Evolutionary conservation across 2,888 invertebrate species (phyloP).

Genomic region (Drosophila putrida): DNA sequence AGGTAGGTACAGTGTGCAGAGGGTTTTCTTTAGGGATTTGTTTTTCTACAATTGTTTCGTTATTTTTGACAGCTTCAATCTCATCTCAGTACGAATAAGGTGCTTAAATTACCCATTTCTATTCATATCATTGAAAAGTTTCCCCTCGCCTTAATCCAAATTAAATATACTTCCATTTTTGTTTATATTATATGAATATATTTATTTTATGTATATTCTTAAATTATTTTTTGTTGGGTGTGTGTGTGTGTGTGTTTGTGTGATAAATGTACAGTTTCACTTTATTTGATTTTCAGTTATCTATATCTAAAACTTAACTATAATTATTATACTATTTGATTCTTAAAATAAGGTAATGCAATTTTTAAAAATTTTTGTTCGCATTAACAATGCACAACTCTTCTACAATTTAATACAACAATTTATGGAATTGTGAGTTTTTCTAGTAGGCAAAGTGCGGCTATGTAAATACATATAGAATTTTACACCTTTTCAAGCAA

Average conservation of each 20-base stretch:
- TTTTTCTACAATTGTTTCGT: no score
- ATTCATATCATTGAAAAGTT: no score
- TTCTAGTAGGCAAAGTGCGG: constrained; percentile 77
- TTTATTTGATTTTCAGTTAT: constrained; percentile 68
- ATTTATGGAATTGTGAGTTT: constrained; percentile 62
- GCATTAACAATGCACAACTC: constrained; percentile 61
- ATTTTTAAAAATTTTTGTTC: constrained; percentile 44
- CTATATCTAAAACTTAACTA: constrained; percentile 68
- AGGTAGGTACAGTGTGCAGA: no score
- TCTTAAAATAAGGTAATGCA: constrained; percentile 62
- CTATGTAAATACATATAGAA: constrained; percentile 50
- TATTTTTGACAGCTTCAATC: no score
- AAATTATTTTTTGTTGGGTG: constrained; percentile 57
- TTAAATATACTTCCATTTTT: constrained; percentile 3
- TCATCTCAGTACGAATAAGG: no score
- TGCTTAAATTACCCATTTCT: no score
- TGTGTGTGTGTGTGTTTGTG: constrained; percentile 22
- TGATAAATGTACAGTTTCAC: constrained; percentile 77
- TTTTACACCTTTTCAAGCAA: constrained; percentile 60
- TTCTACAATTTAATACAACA: constrained; percentile 62
- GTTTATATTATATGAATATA: constrained; percentile 44
- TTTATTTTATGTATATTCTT: constrained; percentile 65
- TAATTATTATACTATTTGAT: constrained; percentile 65
- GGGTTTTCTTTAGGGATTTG: no score
- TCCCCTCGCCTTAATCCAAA: not conserved